Base-by-base conservation (phyloP, 1,140 invertebrate genomes). In the Steinernema khuongi region DNA sequence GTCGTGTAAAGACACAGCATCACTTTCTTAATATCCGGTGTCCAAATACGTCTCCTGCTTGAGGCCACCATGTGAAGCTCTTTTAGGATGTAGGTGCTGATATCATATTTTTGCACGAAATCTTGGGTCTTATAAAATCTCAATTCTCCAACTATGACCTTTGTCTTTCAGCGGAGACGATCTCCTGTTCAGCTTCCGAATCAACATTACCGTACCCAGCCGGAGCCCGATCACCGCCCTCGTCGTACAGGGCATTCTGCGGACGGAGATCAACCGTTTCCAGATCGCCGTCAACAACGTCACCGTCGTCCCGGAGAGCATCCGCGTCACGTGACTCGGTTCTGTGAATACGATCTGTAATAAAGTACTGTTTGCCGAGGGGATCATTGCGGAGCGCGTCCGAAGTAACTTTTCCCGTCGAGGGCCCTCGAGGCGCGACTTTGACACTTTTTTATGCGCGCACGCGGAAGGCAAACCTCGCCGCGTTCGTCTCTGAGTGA, bases 401-500 rank as follows among this genome's bases (percentile, higher is more conserved):
- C 7, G 36, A 11, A 11, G 7, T 41, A 41, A n/a, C 7, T 11
- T 41, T 7, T 11, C 36, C 36, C 7, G 7, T 41, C 36, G 36
- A 41, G n/a, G n/a, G 7, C 36, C 36, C 36, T n/a, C 7, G n/a
- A 41, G n/a, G 7, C n/a, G 36, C n/a, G 36, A n/a, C 7, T 60
- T 60, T 60, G 50, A 60, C 50, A 60, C 50, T 60, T 60, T 60
- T 60, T 60, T 60, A 22, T n/a, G 22, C n/a, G 50, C 19, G 14
- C 11, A 22, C 50, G 50, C 7, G 50, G 11, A 60, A 60, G 26
- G 26, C 50, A 60, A 60, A 60, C 50, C 26, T 60, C 26, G 50
- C 7, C 4, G 50, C 36, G 36, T 41, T 7, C n/a, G 36, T 7
- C 7, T 41, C 7, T 41, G 7, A 41, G n/a, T 11, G 36, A 41